Evolutionary conservation across 1,140 invertebrate species (phyloP).

Genomic region (Pachyrhynchus sulphureomaculatus): DNA sequence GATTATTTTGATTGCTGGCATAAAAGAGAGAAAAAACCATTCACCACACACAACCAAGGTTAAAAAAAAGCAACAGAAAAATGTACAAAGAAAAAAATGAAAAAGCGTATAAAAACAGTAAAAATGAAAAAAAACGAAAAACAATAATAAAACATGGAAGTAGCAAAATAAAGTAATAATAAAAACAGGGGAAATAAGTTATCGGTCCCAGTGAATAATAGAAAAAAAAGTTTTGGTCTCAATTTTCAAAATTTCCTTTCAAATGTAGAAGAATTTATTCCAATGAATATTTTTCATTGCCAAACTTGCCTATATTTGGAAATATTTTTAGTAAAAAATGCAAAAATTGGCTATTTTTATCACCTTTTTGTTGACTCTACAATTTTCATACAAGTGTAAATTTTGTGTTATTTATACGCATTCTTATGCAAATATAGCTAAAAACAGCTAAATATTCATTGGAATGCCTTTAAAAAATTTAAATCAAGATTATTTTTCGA

Average conservation of each 20-base stretch:
- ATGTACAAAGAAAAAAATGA: constrained; percentile 2
- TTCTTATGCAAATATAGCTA: background rate
- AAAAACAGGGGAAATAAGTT: no score
- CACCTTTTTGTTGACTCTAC: background rate
- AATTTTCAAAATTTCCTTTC: no score
- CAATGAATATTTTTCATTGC: background rate
- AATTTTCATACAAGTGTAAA: constrained; percentile 4
- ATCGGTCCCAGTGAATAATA: no score
- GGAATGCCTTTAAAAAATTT: background rate
- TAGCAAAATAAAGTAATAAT: background rate
- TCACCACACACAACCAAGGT: constrained; percentile 18
- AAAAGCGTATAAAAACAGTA: background rate
- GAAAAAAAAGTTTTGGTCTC: no score
- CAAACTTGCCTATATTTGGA: background rate
- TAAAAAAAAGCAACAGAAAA: constrained; percentile 18
- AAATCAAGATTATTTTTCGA: background rate
- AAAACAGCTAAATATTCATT: background rate
- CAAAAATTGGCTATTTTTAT: background rate
- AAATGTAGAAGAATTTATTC: background rate
- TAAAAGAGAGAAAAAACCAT: constrained; percentile 15
- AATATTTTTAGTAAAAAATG: background rate
- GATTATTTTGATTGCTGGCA: no score
- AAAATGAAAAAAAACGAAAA: background rate
- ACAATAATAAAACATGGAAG: background rate
- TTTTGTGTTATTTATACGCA: background rate